Evolutionary conservation across 2,797 vertebrate species (phyloP).

Genomic region (Petrocephalus sullivani): DNA sequence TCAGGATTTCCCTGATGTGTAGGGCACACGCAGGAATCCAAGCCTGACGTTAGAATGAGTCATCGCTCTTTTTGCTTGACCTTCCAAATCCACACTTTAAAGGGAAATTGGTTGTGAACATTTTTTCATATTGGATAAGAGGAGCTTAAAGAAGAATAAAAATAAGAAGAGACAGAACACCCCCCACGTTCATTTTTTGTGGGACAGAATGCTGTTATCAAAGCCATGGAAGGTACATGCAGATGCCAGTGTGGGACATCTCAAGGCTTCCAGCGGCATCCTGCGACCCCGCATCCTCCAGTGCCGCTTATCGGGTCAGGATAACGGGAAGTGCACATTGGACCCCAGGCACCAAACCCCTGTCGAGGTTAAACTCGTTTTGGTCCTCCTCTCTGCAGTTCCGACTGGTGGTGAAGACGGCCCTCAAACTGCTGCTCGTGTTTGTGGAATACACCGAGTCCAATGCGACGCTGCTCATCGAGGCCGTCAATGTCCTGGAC

Average conservation of each 20-base stretch:
- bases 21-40: too few species aligned
- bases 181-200: background rate
- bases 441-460: constrained; percentile 93
- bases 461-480: constrained; percentile 78
- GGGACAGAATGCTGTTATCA: constrained; percentile 35
- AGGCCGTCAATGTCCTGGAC: constrained; percentile 77
- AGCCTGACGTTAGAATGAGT: background rate
- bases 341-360: background rate
- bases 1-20: background rate
- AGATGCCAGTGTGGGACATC: background rate
- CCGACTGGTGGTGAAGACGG: constrained; percentile 91
- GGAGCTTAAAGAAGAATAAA: background rate
- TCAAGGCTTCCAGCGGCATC: background rate
- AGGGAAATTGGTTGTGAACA: background rate
- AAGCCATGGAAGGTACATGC: constrained; percentile 23
- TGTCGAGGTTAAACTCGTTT: constrained; percentile 14
- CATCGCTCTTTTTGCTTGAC: background rate
- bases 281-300: background rate
- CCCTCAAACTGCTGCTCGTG: constrained; percentile 88
- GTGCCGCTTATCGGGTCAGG: background rate
- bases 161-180: background rate
- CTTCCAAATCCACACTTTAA: background rate
- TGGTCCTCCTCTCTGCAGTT: constrained; percentile 62
- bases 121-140: background rate
- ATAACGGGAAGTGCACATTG: background rate